A percentile compares a stretch with the other conserved stretches of the same genome.
These are phyloP conservation scores for Bhutanitis thaidina DNA, from an alignment of 2,888 invertebrate genomes.

Conservation along the genomic window DNA sequence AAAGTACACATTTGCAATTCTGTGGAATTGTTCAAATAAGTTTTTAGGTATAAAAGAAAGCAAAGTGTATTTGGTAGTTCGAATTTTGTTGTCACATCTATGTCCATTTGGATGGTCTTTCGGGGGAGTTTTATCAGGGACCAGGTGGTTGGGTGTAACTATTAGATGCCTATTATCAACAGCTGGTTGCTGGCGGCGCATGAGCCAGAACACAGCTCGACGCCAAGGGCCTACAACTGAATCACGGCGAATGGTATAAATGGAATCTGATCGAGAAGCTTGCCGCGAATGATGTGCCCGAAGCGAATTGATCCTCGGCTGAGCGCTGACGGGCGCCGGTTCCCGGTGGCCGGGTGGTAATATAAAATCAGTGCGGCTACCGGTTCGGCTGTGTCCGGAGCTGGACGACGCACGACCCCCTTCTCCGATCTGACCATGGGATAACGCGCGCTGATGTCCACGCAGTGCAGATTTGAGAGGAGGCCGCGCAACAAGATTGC, in stretches of 20 bases:
- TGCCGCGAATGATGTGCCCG: slow-evolving; percentile 88
- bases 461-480: slow-evolving; percentile 87
- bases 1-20: slow-evolving; percentile 98
- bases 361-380: slow-evolving; percentile 93
- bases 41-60: slow-evolving; percentile 97
- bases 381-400: slow-evolving; percentile 88
- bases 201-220: slow-evolving; percentile 81
- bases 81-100: slow-evolving; percentile 90
- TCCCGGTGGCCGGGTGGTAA: slow-evolving; percentile 93
- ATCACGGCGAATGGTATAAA: slow-evolving; percentile 90
- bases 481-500: slow-evolving; percentile 78
- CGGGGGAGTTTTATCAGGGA: slow-evolving; percentile 88
- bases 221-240: slow-evolving; percentile 87
- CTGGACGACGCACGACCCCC: slow-evolving; percentile 51
- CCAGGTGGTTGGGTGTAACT: slow-evolving; percentile 91
- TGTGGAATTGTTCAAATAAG: slow-evolving; percentile 97
- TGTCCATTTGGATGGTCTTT: slow-evolving; percentile 92
- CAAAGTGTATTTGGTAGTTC: slow-evolving; percentile 96
- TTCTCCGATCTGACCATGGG: slow-evolving; percentile 91
- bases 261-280: slow-evolving; percentile 93
- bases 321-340: slow-evolving; percentile 58
- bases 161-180: slow-evolving; percentile 85
- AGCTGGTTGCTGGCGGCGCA: slow-evolving; percentile 81
- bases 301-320: slow-evolving; percentile 69
- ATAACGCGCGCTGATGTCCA: slow-evolving; percentile 91